Conservation (phyloP, 2,797 vertebrate genomes). For the Geotrypetes seraphini region DNA sequence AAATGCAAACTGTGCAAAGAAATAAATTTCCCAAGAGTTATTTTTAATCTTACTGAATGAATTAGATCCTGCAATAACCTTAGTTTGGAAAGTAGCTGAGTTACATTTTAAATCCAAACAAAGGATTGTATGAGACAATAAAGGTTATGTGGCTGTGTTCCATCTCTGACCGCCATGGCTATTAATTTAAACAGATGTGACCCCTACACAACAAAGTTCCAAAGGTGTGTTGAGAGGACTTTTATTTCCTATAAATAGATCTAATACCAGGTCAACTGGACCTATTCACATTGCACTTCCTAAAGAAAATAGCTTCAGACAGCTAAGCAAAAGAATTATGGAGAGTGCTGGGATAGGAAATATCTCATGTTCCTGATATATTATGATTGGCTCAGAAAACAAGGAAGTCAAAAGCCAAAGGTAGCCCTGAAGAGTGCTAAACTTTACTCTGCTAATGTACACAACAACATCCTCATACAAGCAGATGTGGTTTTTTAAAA, state of each 20-base stretch:
- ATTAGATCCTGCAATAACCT: too few species aligned
- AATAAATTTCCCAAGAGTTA: too few species aligned
- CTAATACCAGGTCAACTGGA: constrained; percentile 72
- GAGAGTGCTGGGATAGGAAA: constrained; percentile 54
- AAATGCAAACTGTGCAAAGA: too few species aligned
- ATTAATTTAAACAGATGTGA: constrained; percentile 62
- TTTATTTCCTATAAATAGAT: constrained; percentile 74
- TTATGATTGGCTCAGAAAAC: constrained; percentile 63
- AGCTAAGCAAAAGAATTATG: constrained; percentile 49
- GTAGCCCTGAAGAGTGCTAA: constrained; percentile 56
- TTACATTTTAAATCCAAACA: constrained; percentile 38
- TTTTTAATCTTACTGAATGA: too few species aligned
- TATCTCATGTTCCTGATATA: constrained; percentile 70
- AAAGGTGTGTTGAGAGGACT: constrained; percentile 61
- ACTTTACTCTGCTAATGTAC: constrained; percentile 37
- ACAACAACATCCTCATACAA: constrained; percentile 78
- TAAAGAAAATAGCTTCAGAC: constrained; percentile 79
- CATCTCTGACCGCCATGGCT: constrained; percentile 16
- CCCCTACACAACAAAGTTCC: constrained; percentile 65
- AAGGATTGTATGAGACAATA: constrained; percentile 41
- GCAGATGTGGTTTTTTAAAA: constrained; percentile 65
- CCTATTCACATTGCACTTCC: constrained; percentile 75
- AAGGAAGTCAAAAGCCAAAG: constrained; percentile 53
- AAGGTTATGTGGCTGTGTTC: constrained; percentile 40
- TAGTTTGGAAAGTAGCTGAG: constrained; percentile 35